Evolutionary conservation across 2,888 invertebrate species (phyloP).

Genomic region (Drosophila merina): DNA sequence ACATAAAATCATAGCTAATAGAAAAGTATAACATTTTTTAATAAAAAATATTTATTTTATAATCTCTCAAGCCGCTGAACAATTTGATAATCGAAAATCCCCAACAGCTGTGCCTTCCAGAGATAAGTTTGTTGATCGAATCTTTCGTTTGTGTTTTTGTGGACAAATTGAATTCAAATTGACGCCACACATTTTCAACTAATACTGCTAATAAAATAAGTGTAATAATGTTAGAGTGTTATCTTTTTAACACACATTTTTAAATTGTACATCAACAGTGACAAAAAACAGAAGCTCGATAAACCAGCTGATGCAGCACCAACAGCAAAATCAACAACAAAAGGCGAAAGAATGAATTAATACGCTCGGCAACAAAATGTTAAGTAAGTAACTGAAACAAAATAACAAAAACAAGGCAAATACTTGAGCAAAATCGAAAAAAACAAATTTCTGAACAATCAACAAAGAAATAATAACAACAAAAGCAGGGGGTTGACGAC

Average conservation of each 20-base stretch:
- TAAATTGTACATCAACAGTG: slow-evolving; percentile 55
- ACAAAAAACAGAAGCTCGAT: slow-evolving; percentile 64
- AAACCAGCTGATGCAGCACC: slow-evolving; percentile 40
- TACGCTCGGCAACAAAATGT: slow-evolving; percentile 29
- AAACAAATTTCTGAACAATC: slow-evolving; percentile 33
- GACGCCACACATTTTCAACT: neutral
- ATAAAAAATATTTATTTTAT: neutral
- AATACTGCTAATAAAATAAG: neutral
- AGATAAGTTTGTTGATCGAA: slow-evolving; percentile 12
- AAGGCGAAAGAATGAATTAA: slow-evolving; percentile 39
- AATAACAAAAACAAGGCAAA: slow-evolving; percentile 43
- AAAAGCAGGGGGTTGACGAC: slow-evolving; percentile 24
- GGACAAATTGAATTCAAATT: neutral
- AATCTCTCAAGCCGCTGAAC: neutral
- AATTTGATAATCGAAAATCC: neutral
- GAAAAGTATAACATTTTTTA: neutral
- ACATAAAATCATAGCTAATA: neutral
- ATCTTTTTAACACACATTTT: slow-evolving; percentile 56
- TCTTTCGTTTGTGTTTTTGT: slow-evolving; percentile 4
- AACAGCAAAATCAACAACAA: slow-evolving; percentile 52
- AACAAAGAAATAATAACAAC: slow-evolving; percentile 27
- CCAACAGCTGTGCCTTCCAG: neutral
- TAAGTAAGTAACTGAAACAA: slow-evolving; percentile 36
- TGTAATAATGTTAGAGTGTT: slow-evolving; percentile 23
- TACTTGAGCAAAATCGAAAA: slow-evolving; percentile 45